A percentile compares a stretch with the other conserved stretches of the same genome.
Conservation (phyloP, 2,888 invertebrate species). For the Colostygia pectinataria region DNA sequence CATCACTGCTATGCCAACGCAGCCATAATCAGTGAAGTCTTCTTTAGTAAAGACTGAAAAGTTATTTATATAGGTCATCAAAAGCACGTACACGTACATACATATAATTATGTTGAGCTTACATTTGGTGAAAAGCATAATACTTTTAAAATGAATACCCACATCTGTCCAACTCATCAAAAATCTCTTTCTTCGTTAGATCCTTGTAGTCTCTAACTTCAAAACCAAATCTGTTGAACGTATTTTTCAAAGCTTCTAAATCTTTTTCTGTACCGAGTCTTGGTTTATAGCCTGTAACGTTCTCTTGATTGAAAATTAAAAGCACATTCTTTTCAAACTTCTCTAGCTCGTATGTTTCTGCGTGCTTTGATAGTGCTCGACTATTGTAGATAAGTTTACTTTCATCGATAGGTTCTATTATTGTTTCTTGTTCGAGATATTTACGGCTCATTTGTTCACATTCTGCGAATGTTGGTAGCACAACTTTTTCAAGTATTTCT, state of each 20-base stretch:
- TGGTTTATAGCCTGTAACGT: constrained; percentile 50
- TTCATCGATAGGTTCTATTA: neutral
- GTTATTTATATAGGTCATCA: no score
- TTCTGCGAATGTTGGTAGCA: neutral
- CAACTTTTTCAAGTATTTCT: neutral
- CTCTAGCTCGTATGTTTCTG: constrained; percentile 62
- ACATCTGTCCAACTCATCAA: constrained; percentile 53
- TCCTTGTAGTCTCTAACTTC: constrained; percentile 52
- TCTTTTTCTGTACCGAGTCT: constrained; percentile 61
- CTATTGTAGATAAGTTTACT: constrained; percentile 1
- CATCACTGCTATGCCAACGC: constrained; percentile 60
- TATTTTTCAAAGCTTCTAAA: constrained; percentile 48
- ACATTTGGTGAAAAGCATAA: no score
- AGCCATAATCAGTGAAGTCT: constrained; percentile 64
- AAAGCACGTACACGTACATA: no score
- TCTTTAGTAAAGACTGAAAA: constrained; percentile 47
- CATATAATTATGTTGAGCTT: no score
- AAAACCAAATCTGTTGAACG: constrained; percentile 58
- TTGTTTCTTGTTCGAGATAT: neutral
- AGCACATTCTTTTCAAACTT: constrained; percentile 62
- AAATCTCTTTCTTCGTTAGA: constrained; percentile 52
- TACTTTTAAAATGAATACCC: no score
- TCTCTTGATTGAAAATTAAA: constrained; percentile 63
- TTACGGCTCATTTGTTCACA: neutral
- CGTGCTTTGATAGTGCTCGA: constrained; percentile 49